phyloP scores from a whole-genome alignment of 2,888 invertebrate genomes.

The Pristionchus entomophagus region DNA sequence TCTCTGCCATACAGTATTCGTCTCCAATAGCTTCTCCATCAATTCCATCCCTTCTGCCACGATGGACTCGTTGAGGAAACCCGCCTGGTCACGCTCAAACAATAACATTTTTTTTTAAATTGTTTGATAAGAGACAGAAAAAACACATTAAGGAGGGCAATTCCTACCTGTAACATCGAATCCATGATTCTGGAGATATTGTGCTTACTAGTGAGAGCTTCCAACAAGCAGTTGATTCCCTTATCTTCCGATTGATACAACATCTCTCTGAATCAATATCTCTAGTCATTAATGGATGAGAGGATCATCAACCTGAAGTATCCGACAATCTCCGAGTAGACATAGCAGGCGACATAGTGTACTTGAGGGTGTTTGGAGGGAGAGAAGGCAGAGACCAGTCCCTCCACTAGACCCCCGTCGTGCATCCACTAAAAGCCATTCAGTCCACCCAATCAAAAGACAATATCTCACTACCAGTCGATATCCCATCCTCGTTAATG shows the following conservation, averaged over 20 bases:
- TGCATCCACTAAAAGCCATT: conserved; percentile 46
- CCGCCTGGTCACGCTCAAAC: conserved; percentile 26
- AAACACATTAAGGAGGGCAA: too few relatives aligned
- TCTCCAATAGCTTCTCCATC: conserved; percentile 54
- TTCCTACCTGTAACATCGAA: conserved; percentile 35
- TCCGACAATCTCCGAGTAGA: conserved; percentile 52
- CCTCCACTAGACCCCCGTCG: conserved; percentile 51
- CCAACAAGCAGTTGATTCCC: not conserved
- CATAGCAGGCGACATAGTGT: conserved; percentile 57
- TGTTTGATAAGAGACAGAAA: too few relatives aligned
- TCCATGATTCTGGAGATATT: conserved; percentile 2
- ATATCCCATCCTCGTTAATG: too few relatives aligned
- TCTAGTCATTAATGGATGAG: not conserved
- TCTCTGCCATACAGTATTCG: conserved; percentile 53
- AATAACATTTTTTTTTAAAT: not conserved
- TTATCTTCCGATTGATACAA: conserved; percentile 46
- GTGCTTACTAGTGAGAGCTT: not conserved
- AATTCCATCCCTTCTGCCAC: conserved; percentile 49
- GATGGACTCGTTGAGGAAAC: conserved; percentile 40
- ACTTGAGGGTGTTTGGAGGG: conserved; percentile 48
- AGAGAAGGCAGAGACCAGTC: conserved; percentile 53
- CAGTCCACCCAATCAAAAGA: too few relatives aligned
- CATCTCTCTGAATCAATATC: not conserved
- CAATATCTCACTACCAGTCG: not conserved
- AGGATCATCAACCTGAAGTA: conserved; percentile 25